Base-by-base conservation (phyloP, 1,140 invertebrate species). In the Macrobrachium rosenbergii region DNA sequence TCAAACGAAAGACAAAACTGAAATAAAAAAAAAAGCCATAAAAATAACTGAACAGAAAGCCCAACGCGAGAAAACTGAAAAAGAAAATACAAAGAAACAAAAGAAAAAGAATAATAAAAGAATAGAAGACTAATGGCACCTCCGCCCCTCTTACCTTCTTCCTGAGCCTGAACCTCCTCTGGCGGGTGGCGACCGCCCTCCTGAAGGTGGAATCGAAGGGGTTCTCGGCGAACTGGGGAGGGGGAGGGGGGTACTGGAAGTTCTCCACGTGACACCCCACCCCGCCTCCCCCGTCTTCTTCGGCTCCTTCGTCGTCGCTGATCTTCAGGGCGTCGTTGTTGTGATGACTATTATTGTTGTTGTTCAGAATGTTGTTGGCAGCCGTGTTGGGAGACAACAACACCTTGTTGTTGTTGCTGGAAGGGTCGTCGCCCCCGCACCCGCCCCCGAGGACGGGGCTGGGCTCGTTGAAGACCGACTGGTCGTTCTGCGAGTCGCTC, bases 191-290 rank as follows among this genome's bases (percentile, higher is more conserved):
- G 8, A 64, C 28, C 3, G 82, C 60, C 17, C 60, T 6, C 19
- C 28, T 76, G 82, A 84, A 84, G 82, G 73, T 78, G 82, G 73
- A 23, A 59, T 84, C 82, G 82, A 84, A 84, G 60, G 82, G 82
- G 82, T 84, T 84, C 16, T 37, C 16, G 12, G 80, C 7, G n/a
- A 3, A 59, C 3, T 12, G 19, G 2, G 67, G 19, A 21, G 67
- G 28, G 2, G 82, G 21, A 2, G 82, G 82, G 21, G 72, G 82
- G 75, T 84, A 84, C 37, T 78, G 82, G 62, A 84, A 84, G 75
- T 77, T 64, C 5, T 84, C 82, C 64, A 67, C 64, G 17, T 21
- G 28, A 14, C 64, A 19, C 73, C 63, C 17, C 28, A 72, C 43
- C 1, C 81, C 81, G 16, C 11, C 16, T 2, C 60, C 82, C 21